phyloP scores from a whole-genome alignment of 1,140 invertebrate species.

The Batillaria attramentaria region DNA sequence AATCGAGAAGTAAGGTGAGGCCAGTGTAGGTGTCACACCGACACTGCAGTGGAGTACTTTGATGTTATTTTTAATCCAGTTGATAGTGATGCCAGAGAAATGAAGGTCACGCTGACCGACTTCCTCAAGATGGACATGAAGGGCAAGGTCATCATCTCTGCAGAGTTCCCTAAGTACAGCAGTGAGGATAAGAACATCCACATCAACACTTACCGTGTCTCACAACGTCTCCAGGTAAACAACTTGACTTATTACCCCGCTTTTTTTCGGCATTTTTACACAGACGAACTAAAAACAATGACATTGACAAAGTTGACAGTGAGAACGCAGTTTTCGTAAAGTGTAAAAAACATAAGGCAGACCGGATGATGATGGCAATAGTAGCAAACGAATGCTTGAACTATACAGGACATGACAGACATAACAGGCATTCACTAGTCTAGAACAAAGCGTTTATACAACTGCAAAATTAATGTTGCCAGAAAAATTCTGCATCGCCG shows the following conservation, averaged over 20 bases:
- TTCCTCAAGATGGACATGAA: constrained; percentile 78
- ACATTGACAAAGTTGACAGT: too few species aligned
- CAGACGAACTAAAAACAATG: too few species aligned
- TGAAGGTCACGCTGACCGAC: constrained; percentile 56
- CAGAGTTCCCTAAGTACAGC: constrained; percentile 74
- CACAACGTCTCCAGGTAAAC: constrained; percentile 56
- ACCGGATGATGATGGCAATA: not conserved
- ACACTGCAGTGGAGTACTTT: too few species aligned
- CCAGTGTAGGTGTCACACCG: not conserved
- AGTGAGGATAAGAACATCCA: constrained; percentile 28
- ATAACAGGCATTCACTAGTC: too few species aligned
- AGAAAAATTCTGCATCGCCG: too few species aligned
- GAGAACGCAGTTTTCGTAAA: not conserved
- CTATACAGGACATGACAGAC: not conserved
- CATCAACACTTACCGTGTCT: constrained; percentile 52
- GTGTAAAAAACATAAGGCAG: too few species aligned
- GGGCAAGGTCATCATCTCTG: constrained; percentile 78
- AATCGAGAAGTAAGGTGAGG: not conserved
- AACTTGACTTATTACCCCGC: not conserved
- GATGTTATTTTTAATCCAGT: not conserved
- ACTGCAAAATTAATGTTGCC: too few species aligned
- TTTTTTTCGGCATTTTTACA: not conserved
- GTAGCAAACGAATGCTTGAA: not conserved
- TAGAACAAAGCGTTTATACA: too few species aligned
- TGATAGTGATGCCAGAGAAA: constrained; percentile 18